Evolutionary conservation across 2,888 invertebrate genomes (phyloP).

Genomic region (Agonopterix arenella): DNA sequence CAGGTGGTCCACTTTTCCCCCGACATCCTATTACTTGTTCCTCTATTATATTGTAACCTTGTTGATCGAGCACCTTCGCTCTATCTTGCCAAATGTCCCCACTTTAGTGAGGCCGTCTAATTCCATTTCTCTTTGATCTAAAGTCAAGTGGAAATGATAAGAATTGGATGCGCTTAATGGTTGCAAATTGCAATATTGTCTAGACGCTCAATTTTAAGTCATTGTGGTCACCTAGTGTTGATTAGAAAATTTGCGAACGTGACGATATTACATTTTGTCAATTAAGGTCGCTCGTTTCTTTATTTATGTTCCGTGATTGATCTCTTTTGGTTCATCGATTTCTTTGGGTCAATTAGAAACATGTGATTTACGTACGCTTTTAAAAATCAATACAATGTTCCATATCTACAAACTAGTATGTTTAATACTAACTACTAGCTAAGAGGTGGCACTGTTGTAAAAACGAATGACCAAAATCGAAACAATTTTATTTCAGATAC

Average conservation of each 20-base stretch:
- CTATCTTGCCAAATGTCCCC: too few relatives aligned
- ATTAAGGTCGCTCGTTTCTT: slow-evolving; percentile 39
- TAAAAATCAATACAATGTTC: too few relatives aligned
- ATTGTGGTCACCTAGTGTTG: slow-evolving; percentile 45
- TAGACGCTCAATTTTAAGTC: slow-evolving; percentile 56
- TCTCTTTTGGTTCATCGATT: slow-evolving; percentile 13
- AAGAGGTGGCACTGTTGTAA: too few relatives aligned
- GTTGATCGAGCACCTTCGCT: background rate
- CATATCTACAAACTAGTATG: too few relatives aligned
- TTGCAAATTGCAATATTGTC: slow-evolving; percentile 45
- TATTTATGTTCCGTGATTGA: slow-evolving; percentile 27
- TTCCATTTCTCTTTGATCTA: slow-evolving; percentile 18
- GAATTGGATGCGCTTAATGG: slow-evolving; percentile 38
- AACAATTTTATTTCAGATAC: too few relatives aligned
- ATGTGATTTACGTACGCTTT: too few relatives aligned
- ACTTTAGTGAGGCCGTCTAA: background rate
- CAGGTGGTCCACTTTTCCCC: too few relatives aligned
- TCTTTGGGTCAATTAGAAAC: too few relatives aligned
- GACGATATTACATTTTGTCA: slow-evolving; percentile 29
- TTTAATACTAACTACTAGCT: too few relatives aligned
- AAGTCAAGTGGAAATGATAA: slow-evolving; percentile 19
- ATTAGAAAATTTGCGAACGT: slow-evolving; percentile 32
- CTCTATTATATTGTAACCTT: too few relatives aligned
- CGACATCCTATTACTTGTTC: too few relatives aligned
- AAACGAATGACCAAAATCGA: too few relatives aligned